A percentile compares a stretch with the other conserved stretches of the same genome.
Evolutionary conservation across 2,888 invertebrate species (phyloP).

Genomic region (Cactoblastis cactorum): DNA sequence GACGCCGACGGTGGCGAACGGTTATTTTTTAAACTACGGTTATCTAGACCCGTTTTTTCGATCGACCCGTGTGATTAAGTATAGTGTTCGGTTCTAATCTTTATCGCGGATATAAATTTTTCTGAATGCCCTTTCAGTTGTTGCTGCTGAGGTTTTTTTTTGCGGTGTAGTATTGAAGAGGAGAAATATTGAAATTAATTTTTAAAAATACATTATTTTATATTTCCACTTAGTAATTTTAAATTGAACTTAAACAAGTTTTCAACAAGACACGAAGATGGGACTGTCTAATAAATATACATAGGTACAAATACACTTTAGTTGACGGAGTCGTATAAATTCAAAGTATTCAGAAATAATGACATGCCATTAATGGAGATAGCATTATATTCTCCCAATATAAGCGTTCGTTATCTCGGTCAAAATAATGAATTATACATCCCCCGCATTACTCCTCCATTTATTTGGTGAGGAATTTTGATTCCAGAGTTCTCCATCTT

Average conservation of each 20-base stretch:
- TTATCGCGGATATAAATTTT: constrained; percentile 13
- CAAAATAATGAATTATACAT: constrained; percentile 48
- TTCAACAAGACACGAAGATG: no score
- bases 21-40: constrained; percentile 60
- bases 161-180: background rate
- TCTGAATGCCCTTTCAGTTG: constrained; percentile 8
- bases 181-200: no score
- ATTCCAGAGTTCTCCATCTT: constrained; percentile 31
- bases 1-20: no score
- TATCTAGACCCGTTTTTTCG: constrained; percentile 58
- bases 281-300: no score
- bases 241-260: no score
- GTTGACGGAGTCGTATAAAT: background rate
- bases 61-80: constrained; percentile 42
- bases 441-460: constrained; percentile 41
- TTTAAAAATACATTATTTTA: no score
- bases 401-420: constrained; percentile 34
- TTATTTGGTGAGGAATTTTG: constrained; percentile 43
- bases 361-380: constrained; percentile 17
- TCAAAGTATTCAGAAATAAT: constrained; percentile 21
- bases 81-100: constrained; percentile 17
- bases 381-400: constrained; percentile 31
- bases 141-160: constrained; percentile 6
- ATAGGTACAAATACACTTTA: background rate
- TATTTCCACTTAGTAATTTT: no score